Evolutionary conservation across 1,140 invertebrate species (phyloP).

Genomic region (Schlechtendalia chinensis): DNA sequence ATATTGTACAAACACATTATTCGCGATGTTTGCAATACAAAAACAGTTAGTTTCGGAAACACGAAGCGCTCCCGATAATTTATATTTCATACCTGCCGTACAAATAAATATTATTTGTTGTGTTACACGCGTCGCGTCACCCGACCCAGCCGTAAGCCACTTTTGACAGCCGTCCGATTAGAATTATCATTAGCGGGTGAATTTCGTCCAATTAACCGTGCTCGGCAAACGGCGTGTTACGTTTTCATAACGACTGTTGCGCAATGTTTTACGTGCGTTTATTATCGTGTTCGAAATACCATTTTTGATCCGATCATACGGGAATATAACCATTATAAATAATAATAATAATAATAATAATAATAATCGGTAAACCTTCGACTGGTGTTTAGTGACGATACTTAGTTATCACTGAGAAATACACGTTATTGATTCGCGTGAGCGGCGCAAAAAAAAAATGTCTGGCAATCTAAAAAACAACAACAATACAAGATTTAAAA

Average conservation of each 20-base stretch:
- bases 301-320: neutral
- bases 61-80: too few species aligned
- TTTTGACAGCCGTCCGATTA: neutral
- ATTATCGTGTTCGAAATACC: neutral
- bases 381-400: too few species aligned
- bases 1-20: too few species aligned
- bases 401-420: too few species aligned
- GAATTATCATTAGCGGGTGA: neutral
- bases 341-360: too few species aligned
- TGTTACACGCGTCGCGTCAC: neutral
- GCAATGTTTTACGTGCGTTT: neutral
- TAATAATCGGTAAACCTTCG: neutral
- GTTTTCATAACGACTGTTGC: neutral
- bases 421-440: too few species aligned
- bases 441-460: too few species aligned
- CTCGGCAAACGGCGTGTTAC: neutral
- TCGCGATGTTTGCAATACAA: too few species aligned
- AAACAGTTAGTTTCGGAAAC: too few species aligned
- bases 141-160: neutral
- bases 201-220: slow-evolving; percentile 9
- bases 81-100: too few species aligned
- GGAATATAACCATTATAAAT: neutral
- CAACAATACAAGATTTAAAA: too few species aligned
- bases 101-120: neutral
- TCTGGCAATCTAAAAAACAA: too few species aligned